Evolutionary conservation across 2,113 vertebrate species (phyloP).

Genomic region (Bos taurus): DNA sequence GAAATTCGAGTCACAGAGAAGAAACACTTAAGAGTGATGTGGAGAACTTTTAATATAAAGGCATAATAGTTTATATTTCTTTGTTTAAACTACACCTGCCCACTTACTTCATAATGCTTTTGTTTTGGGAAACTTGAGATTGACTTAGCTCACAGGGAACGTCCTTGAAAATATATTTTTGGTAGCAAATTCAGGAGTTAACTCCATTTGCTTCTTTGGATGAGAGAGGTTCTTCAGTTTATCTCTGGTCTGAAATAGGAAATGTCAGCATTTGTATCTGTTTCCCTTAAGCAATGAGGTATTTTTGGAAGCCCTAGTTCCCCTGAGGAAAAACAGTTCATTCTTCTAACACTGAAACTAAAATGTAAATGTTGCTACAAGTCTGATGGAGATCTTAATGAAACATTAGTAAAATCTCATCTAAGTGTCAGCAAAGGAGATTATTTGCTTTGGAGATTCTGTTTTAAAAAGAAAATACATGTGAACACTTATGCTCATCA

Average conservation of each 20-base stretch:
- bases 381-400: not conserved
- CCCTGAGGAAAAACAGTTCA: not conserved
- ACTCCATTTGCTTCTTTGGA: not conserved
- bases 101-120: not conserved
- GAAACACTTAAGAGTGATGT: no score
- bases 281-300: not conserved
- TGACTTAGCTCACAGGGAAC: not conserved
- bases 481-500: not conserved
- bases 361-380: not conserved
- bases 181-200: constrained; percentile 9
- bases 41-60: no score
- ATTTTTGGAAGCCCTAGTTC: not conserved
- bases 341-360: not conserved
- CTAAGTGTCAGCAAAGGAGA: not conserved
- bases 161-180: not conserved
- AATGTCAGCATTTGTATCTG: not conserved
- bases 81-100: not conserved
- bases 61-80: no score
- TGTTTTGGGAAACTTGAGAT: not conserved
- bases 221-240: constrained; percentile 6
- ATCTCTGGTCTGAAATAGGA: not conserved
- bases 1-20: no score
- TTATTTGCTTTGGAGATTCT: constrained; percentile 10
- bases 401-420: constrained; percentile 11
- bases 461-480: not conserved